phyloP scores from a whole-genome alignment of 2,113 vertebrate genomes.

The Tachuris rubrigastra region DNA sequence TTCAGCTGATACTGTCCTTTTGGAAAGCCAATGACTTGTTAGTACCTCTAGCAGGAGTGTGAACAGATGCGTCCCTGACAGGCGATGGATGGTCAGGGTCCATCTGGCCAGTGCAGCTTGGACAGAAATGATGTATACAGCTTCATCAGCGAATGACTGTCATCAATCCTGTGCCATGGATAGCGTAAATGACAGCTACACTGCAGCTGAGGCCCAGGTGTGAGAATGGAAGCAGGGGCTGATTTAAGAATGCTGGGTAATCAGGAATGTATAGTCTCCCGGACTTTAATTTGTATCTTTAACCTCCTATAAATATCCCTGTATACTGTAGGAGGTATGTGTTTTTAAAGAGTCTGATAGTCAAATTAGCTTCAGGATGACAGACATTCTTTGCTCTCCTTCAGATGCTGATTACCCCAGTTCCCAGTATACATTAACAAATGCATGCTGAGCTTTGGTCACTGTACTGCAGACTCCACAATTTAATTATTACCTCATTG shows the following conservation, averaged over 20 bases:
- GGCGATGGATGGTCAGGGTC: slow-evolving; percentile 99
- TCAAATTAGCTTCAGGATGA: slow-evolving; percentile 76
- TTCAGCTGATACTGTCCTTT: slow-evolving; percentile 92
- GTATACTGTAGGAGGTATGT: slow-evolving; percentile 75
- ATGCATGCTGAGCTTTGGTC: slow-evolving; percentile 66
- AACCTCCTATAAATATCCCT: slow-evolving; percentile 88
- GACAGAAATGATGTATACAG: slow-evolving; percentile 99
- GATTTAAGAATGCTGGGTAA: slow-evolving; percentile 94
- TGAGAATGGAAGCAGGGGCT: slow-evolving; percentile 81
- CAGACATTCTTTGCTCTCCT: slow-evolving; percentile 64
- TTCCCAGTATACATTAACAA: slow-evolving; percentile 69
- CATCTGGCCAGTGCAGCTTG: slow-evolving; percentile 99
- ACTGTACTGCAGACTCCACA: slow-evolving; percentile 57
- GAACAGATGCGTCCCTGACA: slow-evolving; percentile 99
- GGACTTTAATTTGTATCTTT: slow-evolving; percentile 88
- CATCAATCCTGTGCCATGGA: slow-evolving; percentile 96
- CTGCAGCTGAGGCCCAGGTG: slow-evolving; percentile 95
- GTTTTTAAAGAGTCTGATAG: slow-evolving; percentile 74
- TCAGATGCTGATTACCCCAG: slow-evolving; percentile 70
- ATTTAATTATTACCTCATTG: slow-evolving; percentile 84
- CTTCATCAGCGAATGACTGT: slow-evolving; percentile 99
- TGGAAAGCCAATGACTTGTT: slow-evolving; percentile 98
- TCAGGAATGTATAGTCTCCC: slow-evolving; percentile 83
- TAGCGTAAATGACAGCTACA: slow-evolving; percentile 92
- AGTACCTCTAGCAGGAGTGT: slow-evolving; percentile 96